A percentile compares a stretch with the other conserved stretches of the same genome.
Evolutionary conservation across 2,113 vertebrate species (phyloP).

Genomic region (Hydrochoerus hydrochaeris): DNA sequence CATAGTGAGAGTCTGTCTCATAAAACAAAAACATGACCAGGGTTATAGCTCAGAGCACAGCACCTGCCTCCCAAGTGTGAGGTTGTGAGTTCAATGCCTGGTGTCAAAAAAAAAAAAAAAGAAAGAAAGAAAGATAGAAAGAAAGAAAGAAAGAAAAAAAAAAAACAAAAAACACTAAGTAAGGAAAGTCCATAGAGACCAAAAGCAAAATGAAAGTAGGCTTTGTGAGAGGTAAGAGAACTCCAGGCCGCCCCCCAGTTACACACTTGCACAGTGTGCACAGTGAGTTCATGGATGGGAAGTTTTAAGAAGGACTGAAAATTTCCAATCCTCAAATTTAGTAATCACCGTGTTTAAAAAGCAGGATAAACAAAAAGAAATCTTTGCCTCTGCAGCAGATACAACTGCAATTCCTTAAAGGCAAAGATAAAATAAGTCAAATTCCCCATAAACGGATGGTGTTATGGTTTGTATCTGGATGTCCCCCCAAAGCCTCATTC

Average conservation of each 20-base stretch:
- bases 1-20: background rate
- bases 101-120: too few species aligned
- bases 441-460: background rate
- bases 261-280: too few species aligned
- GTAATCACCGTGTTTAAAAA: background rate
- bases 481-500: too few species aligned
- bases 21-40: background rate
- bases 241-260: background rate
- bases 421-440: conserved; percentile 51
- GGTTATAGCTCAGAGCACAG: too few species aligned
- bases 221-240: background rate
- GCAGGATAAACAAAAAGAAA: conserved; percentile 28
- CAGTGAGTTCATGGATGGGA: background rate
- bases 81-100: too few species aligned
- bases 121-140: too few species aligned
- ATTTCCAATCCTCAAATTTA: conserved; percentile 20
- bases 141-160: too few species aligned
- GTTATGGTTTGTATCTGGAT: too few species aligned
- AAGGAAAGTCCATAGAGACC: background rate
- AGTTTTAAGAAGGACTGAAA: background rate
- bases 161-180: background rate
- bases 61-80: too few species aligned
- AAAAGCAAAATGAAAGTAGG: conserved; percentile 2
- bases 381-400: background rate
- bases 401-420: conserved; percentile 19